Base-by-base conservation (phyloP, 2,113 vertebrate species). In the Mesocricetus auratus region DNA sequence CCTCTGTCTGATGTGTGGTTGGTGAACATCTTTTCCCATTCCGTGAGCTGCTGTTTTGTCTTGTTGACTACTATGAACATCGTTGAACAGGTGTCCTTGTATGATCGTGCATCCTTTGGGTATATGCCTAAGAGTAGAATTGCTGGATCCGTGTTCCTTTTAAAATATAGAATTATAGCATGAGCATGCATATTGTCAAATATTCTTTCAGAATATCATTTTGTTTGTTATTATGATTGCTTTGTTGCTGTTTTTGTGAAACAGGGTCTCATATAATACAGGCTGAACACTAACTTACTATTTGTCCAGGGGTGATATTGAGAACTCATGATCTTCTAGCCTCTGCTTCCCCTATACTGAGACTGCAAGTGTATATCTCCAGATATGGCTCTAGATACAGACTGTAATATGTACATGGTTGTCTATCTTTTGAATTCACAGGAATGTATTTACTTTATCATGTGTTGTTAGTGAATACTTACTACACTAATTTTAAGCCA, bases 151-250 rank as follows among this genome's bases (percentile, higher is more conserved):
- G n/a, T 89, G 24, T 6, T 21, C 68, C 68, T 83, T 69, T 47
- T 31, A 64, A 64, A 62, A 69, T 9, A 77, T 78, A 93, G n/a
- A 90, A 82, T 69, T 47, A 58, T 36, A 91, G 39, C 17, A 81
- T 69, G 45, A 12, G 26, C 1, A 74, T 81, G 66, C 3, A 50
- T 88, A 24, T 74, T 74, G 62, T 78, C 92, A 66, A 71, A 58
- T 86, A 58, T 78, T 66, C 33, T 93, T 91, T 77, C n/a, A 94
- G 45, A 78, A 91, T 60, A 62, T 85, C 7, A 88, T 73, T 85
- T 42, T 36, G 45, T 78, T 50, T 50, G 31, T 56, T 56, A 36
- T 36, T 56, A 9, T 33, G 36, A 36, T 75, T 39, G 21, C 42
- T 60, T 42, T 60, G 1, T 26, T n/a, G 19, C 19, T 64, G 5